A percentile compares a stretch with the other conserved stretches of the same genome.
Evolutionary conservation across 2,797 vertebrate species (phyloP).

Genomic region (Sylvia borin): DNA sequence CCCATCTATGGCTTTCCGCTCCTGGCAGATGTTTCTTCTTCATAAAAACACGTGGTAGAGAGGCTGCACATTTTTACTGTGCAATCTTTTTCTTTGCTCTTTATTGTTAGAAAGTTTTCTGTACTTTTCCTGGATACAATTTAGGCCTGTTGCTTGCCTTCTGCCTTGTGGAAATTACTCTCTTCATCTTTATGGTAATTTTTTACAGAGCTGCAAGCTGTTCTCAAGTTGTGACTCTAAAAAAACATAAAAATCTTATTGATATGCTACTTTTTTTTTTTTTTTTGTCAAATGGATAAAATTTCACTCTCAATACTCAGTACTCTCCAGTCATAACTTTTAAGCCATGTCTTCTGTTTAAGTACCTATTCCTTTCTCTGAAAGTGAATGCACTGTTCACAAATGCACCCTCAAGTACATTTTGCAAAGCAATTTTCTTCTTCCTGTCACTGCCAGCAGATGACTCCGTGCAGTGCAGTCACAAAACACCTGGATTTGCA

Average conservation of each 20-base stretch:
- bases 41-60: background rate
- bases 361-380: background rate
- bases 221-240: background rate
- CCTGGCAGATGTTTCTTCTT: background rate
- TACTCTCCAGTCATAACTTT: background rate
- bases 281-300: background rate
- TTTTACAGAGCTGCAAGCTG: background rate
- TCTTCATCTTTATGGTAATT: background rate
- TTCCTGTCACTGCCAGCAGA: conserved; percentile 5
- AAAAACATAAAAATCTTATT: background rate
- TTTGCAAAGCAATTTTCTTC: conserved; percentile 28
- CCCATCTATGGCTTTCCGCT: background rate
- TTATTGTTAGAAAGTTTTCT: background rate
- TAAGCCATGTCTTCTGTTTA: background rate
- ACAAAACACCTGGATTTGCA: background rate
- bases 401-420: background rate
- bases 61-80: background rate
- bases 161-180: background rate
- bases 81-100: background rate
- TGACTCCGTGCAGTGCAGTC: background rate
- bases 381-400: background rate
- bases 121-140: background rate
- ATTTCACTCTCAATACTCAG: background rate
- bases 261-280: background rate
- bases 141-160: background rate